Evolutionary conservation across 2,888 invertebrate genomes (phyloP).

Genomic region (Lasioglossum leucozonium): DNA sequence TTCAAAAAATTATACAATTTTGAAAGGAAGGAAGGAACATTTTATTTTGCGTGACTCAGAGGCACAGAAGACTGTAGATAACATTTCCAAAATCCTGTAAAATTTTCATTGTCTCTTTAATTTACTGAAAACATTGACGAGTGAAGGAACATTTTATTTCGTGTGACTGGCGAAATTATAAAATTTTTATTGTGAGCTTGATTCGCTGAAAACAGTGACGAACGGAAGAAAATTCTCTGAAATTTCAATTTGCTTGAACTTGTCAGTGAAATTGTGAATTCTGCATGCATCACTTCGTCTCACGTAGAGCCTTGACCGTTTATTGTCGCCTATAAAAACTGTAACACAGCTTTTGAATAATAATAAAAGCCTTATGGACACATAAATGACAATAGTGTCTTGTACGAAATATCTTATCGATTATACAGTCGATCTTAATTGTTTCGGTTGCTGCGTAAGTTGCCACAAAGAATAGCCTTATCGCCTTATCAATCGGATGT

Average conservation of each 20-base stretch:
- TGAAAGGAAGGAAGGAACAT: no score
- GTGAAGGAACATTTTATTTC: no score
- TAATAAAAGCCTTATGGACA: not conserved
- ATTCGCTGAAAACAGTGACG: not conserved
- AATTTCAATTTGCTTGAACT: not conserved
- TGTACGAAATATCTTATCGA: not conserved
- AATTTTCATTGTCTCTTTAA: no score
- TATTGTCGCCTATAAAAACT: not conserved
- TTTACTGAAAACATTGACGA: no score
- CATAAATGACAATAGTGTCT: not conserved
- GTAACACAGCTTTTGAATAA: not conserved
- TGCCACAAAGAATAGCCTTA: conserved; percentile 22
- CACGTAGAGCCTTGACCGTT: not conserved
- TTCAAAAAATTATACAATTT: no score
- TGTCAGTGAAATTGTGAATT: not conserved
- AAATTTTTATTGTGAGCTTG: not conserved
- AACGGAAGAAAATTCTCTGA: not conserved
- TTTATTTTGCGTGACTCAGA: not conserved
- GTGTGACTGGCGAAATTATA: no score
- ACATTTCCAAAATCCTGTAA: no score
- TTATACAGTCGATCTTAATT: not conserved
- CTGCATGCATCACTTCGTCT: not conserved
- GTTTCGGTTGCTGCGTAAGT: not conserved
- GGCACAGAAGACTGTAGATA: not conserved
- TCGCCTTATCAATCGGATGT: conserved; percentile 31